Evolutionary conservation across 2,113 vertebrate species (phyloP).

Genomic region (Taxidea taxus): DNA sequence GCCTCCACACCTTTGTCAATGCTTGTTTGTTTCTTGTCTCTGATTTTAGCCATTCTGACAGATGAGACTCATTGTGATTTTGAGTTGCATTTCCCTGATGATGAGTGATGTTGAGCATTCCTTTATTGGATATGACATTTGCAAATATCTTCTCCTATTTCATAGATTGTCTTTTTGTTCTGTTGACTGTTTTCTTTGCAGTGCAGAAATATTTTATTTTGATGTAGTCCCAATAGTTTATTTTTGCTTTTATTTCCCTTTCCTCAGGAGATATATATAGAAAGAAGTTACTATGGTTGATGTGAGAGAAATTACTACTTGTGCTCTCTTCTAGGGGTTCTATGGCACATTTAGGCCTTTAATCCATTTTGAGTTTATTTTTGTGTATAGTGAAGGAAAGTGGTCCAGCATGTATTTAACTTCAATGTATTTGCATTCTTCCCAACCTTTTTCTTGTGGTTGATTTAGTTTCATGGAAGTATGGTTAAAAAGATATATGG

Average conservation of each 20-base stretch:
- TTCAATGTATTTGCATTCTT: background rate
- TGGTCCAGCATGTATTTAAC: background rate
- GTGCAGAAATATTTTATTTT: background rate
- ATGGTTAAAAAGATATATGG: background rate
- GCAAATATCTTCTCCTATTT: background rate
- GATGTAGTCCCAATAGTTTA: background rate
- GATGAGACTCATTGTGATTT: background rate
- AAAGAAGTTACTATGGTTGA: background rate
- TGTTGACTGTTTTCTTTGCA: background rate
- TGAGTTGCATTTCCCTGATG: background rate
- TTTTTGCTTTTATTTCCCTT: background rate
- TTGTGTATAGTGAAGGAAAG: background rate
- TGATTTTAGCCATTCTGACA: background rate
- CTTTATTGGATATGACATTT: background rate
- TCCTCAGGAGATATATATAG: background rate
- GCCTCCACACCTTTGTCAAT: background rate
- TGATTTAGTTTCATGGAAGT: background rate
- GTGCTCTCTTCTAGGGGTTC: background rate
- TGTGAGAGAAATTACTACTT: background rate
- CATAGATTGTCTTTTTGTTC: background rate
- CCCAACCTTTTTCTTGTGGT: background rate
- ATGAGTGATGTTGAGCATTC: background rate
- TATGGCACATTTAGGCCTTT: background rate
- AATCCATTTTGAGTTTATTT: background rate
- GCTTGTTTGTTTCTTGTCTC: background rate